Percentiles rank a stretch among this genome's conserved stretches.
These are phyloP conservation scores for Agriopis marginaria DNA, from an alignment of 2,888 invertebrate species.

Conservation along the genomic window DNA sequence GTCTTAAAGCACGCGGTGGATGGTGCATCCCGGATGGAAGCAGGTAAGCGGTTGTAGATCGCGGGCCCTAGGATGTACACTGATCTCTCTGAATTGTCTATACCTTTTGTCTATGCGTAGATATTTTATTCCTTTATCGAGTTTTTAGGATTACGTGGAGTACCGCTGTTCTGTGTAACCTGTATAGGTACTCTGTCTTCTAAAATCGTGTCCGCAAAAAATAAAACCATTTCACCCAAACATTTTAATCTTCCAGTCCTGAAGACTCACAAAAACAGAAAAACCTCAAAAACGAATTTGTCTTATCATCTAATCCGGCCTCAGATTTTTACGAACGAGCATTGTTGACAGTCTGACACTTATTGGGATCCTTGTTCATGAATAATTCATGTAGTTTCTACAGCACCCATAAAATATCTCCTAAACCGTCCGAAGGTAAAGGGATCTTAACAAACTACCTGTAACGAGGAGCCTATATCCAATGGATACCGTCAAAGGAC, in stretches of 20 bases:
- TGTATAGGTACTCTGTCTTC: background rate
- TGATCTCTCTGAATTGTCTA: background rate
- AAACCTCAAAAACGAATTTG: conserved; percentile 34
- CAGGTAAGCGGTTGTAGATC: too few relatives aligned
- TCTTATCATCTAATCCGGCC: conserved; percentile 48
- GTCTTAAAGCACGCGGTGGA: too few relatives aligned
- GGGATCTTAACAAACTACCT: conserved; percentile 28
- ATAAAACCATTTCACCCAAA: conserved; percentile 1
- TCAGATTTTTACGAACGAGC: conserved; percentile 57
- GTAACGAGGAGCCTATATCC: conserved; percentile 19
- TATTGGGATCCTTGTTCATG: conserved; percentile 66
- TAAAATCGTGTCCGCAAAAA: background rate
- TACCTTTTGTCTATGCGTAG: background rate
- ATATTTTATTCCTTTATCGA: background rate
- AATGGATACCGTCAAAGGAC: conserved; percentile 8
- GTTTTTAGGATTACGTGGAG: too few relatives aligned
- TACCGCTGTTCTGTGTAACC: background rate
- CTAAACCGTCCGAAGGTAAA: conserved; percentile 25
- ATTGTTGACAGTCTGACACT: conserved; percentile 68
- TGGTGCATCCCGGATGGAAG: too few relatives aligned
- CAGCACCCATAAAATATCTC: conserved; percentile 43
- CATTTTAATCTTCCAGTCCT: conserved; percentile 8
- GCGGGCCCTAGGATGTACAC: too few relatives aligned
- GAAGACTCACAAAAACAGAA: conserved; percentile 13
- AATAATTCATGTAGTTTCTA: conserved; percentile 63